Conservation (phyloP, 2,113 vertebrate genomes). For the Hypanus sabinus region DNA sequence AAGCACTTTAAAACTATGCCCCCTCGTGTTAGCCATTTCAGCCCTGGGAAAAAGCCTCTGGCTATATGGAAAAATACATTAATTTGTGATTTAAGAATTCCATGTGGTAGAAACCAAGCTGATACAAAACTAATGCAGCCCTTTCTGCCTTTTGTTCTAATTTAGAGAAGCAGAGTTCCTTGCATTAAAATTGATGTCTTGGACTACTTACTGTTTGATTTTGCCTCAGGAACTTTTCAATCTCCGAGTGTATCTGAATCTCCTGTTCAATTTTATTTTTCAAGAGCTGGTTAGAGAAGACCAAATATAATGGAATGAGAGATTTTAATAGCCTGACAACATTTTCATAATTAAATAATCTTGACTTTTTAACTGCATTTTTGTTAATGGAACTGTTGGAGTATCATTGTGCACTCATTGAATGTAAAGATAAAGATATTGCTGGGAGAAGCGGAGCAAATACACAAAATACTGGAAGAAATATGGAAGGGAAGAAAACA, state of each 20-base stretch:
- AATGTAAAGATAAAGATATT: background rate
- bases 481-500: too few species aligned
- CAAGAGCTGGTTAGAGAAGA: slow-evolving; percentile 51
- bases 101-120: background rate
- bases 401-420: background rate
- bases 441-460: too few species aligned
- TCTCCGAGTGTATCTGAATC: slow-evolving; percentile 54
- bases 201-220: slow-evolving; percentile 53
- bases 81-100: background rate
- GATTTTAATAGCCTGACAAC: background rate
- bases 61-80: background rate
- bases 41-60: too few species aligned
- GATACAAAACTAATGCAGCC: background rate
- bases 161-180: background rate
- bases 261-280: slow-evolving; percentile 59
- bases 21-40: too few species aligned
- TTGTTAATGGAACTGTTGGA: background rate
- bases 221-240: slow-evolving; percentile 62
- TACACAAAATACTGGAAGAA: too few species aligned
- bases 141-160: background rate
- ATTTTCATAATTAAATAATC: background rate
- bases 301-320: background rate
- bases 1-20: too few species aligned
- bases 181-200: background rate
- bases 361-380: background rate